Conservation (phyloP, 2,888 invertebrate species). For the Aplocera efformata region DNA sequence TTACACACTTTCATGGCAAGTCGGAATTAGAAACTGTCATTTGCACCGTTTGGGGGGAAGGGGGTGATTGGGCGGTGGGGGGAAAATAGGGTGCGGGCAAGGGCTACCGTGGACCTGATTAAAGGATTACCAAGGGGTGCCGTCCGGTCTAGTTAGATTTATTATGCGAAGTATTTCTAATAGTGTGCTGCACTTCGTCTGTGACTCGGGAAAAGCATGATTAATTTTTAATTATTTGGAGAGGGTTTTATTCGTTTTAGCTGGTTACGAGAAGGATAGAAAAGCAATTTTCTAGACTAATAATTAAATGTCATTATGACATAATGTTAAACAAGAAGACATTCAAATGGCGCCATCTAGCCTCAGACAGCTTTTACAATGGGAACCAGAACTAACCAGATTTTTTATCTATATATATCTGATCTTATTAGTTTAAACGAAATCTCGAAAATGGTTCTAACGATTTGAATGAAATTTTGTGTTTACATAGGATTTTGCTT, state of each 20-base stretch:
- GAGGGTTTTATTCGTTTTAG: background rate
- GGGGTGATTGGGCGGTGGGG: slow-evolving; percentile 46
- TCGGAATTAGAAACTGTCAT: slow-evolving; percentile 82
- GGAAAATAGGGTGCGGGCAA: slow-evolving; percentile 76
- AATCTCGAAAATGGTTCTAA: no score
- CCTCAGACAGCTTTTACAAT: no score
- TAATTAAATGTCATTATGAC: no score
- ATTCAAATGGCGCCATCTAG: no score
- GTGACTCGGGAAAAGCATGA: background rate
- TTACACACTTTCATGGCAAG: slow-evolving; percentile 82
- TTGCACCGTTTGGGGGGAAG: slow-evolving; percentile 76
- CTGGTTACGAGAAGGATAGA: no score
- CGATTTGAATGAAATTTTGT: no score
- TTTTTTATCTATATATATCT: no score
- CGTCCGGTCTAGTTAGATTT: slow-evolving; percentile 79
- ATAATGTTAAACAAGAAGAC: no score
- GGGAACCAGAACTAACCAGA: no score
- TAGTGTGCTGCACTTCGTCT: slow-evolving; percentile 45
- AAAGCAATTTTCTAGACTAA: no score
- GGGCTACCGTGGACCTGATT: slow-evolving; percentile 77
- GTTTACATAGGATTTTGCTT: no score
- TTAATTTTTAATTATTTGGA: background rate
- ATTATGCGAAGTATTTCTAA: slow-evolving; percentile 76
- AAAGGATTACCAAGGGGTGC: slow-evolving; percentile 76
- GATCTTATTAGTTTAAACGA: no score